Percentiles rank a stretch among this genome's conserved stretches.
phyloP scores from a whole-genome alignment of 2,113 vertebrate species.

The Eulemur rufifrons region DNA sequence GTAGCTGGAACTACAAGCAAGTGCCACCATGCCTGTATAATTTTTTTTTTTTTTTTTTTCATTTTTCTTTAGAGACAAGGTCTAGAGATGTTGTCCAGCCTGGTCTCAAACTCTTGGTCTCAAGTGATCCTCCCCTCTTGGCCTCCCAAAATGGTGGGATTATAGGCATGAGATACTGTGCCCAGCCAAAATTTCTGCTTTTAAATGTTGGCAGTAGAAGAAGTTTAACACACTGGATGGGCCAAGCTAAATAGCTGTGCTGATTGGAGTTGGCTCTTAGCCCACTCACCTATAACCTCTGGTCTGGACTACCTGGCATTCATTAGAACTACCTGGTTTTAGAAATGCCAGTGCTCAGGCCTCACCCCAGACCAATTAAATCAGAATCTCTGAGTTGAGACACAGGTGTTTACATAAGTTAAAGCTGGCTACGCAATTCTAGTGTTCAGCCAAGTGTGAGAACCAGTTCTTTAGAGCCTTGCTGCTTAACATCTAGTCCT shows the following conservation, averaged over 20 bases:
- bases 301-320: not conserved
- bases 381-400: not conserved
- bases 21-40: not conserved
- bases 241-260: not conserved
- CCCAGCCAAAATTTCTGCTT: not conserved
- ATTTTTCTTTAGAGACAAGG: not conserved
- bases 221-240: not conserved
- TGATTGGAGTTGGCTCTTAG: not conserved
- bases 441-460: not conserved
- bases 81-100: not conserved
- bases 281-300: not conserved
- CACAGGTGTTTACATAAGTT: not conserved
- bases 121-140: not conserved
- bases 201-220: slow-evolving; percentile 35
- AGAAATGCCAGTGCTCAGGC: not conserved
- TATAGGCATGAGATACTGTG: not conserved
- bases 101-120: not conserved
- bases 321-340: not conserved
- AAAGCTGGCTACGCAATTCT: not conserved
- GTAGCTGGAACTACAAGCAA: not conserved
- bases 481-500: not conserved
- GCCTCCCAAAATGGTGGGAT: not conserved
- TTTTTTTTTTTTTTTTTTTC: not conserved
- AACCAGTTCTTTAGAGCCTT: not conserved
- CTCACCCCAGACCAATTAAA: not conserved